Percentiles rank a stretch among this genome's conserved stretches.
Conservation (phyloP, 2,797 vertebrate species). For the Netta rufina region DNA sequence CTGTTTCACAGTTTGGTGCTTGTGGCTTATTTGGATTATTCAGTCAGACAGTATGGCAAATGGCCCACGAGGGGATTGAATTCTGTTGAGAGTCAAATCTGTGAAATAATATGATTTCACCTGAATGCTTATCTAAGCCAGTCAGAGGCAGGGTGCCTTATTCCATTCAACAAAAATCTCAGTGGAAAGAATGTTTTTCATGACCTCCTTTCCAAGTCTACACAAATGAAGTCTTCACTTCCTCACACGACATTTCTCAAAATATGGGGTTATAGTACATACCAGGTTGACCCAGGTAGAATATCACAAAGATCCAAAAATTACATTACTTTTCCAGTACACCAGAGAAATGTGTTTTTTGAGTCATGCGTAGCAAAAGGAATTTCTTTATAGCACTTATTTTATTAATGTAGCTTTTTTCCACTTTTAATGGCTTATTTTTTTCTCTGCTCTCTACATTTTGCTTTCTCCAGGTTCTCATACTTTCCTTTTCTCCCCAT, state of each 20-base stretch:
- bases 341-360: neutral
- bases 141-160: neutral
- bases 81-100: neutral
- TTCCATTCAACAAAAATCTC: neutral
- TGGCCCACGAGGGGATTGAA: neutral
- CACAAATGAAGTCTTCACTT: slow-evolving; percentile 25
- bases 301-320: slow-evolving; percentile 16
- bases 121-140: neutral
- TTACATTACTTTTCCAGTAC: slow-evolving; percentile 2
- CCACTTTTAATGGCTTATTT: neutral
- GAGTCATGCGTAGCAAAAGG: neutral
- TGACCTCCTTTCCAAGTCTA: slow-evolving; percentile 30
- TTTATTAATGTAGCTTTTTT: neutral
- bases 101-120: neutral
- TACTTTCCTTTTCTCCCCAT: neutral
- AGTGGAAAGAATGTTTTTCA: slow-evolving; percentile 25
- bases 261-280: slow-evolving; percentile 3
- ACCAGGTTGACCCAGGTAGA: slow-evolving; percentile 30
- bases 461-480: neutral
- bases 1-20: neutral
- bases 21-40: neutral
- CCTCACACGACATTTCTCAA: slow-evolving; percentile 30
- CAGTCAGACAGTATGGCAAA: neutral
- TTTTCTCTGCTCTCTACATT: neutral
- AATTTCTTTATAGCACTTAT: neutral